Percentiles rank a stretch among this genome's conserved stretches.
Conservation (phyloP, 2,888 invertebrate genomes). For the Lumbricus terrestris region DNA sequence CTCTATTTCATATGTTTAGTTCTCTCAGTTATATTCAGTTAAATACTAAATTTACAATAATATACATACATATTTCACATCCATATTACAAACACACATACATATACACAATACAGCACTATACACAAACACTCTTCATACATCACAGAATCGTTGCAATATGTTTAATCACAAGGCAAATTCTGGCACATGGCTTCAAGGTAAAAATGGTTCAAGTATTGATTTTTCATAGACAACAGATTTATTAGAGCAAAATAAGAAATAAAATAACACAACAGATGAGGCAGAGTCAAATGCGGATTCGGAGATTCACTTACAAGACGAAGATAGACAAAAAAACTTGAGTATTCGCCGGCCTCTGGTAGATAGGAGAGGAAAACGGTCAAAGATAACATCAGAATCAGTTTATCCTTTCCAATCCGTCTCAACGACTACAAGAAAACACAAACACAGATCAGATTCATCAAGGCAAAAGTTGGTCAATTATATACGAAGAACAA, state of each 20-base stretch:
- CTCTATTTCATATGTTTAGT: too few relatives aligned
- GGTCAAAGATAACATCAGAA: slow-evolving; percentile 92
- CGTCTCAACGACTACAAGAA: slow-evolving; percentile 70
- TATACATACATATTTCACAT: too few relatives aligned
- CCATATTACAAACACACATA: too few relatives aligned
- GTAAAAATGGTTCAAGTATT: background rate
- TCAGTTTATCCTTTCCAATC: slow-evolving; percentile 91
- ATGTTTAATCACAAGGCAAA: too few relatives aligned
- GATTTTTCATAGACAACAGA: background rate
- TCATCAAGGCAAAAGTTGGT: background rate
- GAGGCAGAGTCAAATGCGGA: background rate
- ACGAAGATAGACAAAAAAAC: slow-evolving; percentile 97
- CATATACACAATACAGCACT: too few relatives aligned
- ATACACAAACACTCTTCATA: background rate
- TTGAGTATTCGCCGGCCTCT: slow-evolving; percentile 95
- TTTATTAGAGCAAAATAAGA: background rate
- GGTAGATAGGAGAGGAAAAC: slow-evolving; percentile 97
- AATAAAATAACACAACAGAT: background rate
- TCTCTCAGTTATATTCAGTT: too few relatives aligned
- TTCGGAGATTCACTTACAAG: slow-evolving; percentile 67
- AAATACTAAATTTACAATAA: too few relatives aligned
- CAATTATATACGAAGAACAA: background rate
- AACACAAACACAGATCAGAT: background rate
- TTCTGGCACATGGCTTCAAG: too few relatives aligned
- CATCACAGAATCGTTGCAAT: too few relatives aligned